Evolutionary conservation across 2,888 invertebrate species (phyloP).

Genomic region (Sialis fuliginosa): DNA sequence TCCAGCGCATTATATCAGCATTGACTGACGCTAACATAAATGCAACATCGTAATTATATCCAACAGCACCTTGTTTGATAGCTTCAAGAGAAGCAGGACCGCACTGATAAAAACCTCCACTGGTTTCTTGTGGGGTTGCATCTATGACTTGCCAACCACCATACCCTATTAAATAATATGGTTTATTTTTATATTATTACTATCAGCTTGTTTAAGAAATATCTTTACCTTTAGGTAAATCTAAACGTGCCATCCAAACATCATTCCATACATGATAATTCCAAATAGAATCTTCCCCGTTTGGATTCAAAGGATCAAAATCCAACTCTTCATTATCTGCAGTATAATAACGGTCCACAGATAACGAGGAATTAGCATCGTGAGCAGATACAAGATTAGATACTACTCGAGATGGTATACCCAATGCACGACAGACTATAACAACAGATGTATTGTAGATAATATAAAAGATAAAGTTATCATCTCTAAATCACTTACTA

Average conservation of each 20-base stretch:
- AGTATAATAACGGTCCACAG: conserved; percentile 63
- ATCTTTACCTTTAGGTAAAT: conserved; percentile 40
- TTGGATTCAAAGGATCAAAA: conserved; percentile 46
- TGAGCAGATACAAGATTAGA: conserved; percentile 75
- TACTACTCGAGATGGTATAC: conserved; percentile 63
- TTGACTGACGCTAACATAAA: conserved; percentile 72
- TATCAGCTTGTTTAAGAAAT: neutral
- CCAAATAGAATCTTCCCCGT: conserved; percentile 64
- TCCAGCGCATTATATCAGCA: conserved; percentile 68
- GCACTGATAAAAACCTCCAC: conserved; percentile 52
- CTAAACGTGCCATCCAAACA: conserved; percentile 69
- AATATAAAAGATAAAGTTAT: neutral
- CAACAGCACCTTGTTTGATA: conserved; percentile 56
- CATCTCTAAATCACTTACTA: conserved; percentile 25
- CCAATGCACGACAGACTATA: conserved; percentile 59
- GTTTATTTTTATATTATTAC: neutral
- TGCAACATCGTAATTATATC: conserved; percentile 53
- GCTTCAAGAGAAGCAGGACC: conserved; percentile 69
- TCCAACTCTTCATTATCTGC: conserved; percentile 44
- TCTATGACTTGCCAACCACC: conserved; percentile 87
- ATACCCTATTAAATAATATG: conserved; percentile 32
- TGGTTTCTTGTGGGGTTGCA: conserved; percentile 68
- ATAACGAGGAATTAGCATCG: conserved; percentile 60
- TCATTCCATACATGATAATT: conserved; percentile 85
- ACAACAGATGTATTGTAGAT: conserved; percentile 3